These are phyloP conservation scores for Aphidius ervi DNA, from an alignment of 1,140 invertebrate species.

Conservation along the genomic window DNA sequence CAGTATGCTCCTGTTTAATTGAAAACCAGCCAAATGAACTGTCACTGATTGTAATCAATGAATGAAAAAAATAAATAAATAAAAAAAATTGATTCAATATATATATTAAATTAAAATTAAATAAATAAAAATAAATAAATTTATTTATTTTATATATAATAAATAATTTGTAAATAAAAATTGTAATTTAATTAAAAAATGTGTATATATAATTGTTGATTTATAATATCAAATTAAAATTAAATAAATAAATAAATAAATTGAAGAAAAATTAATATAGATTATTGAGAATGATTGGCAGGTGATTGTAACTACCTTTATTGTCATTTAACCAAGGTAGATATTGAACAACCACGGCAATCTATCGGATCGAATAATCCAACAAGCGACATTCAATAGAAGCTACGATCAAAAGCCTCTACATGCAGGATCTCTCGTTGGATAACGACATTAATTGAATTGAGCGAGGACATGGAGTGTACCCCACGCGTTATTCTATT, in stretches of 20 bases:
- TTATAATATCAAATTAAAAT: too few species aligned
- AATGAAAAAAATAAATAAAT: not conserved
- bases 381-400: constrained; percentile 28
- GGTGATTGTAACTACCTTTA: constrained; percentile 8
- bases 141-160: too few species aligned
- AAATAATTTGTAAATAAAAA: too few species aligned
- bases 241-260: not conserved
- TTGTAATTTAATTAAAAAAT: too few species aligned
- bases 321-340: constrained; percentile 27
- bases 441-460: constrained; percentile 50
- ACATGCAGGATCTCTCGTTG: constrained; percentile 33
- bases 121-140: too few species aligned
- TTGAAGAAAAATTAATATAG: not conserved
- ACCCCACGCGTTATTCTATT: constrained; percentile 45
- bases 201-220: too few species aligned
- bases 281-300: not conserved
- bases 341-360: constrained; percentile 36
- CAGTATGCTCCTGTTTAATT: constrained; percentile 35
- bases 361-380: constrained; percentile 41
- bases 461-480: constrained; percentile 39
- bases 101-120: not conserved
- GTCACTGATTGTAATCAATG: constrained; percentile 19
- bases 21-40: constrained; percentile 38
- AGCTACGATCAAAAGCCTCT: constrained; percentile 40
- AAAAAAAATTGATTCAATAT: constrained; percentile 1